Evolutionary conservation across 2,797 vertebrate genomes (phyloP).

Genomic region (Emys orbicularis): DNA sequence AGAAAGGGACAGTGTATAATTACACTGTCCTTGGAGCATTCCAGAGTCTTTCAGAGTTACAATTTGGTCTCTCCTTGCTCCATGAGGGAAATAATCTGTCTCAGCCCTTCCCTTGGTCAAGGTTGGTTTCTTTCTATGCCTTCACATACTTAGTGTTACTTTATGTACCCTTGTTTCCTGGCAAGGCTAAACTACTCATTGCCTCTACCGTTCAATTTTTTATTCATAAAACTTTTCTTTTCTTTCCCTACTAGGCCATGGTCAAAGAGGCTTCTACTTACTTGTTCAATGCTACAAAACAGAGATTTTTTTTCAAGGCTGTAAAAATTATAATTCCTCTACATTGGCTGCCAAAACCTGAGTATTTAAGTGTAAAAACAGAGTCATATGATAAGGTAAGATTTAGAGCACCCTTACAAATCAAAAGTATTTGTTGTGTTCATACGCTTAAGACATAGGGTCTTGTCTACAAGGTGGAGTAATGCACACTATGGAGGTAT

Average conservation of each 20-base stretch:
- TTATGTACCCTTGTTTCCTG: not conserved
- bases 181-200: not conserved
- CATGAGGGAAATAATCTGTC: not conserved
- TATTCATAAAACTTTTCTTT: not conserved
- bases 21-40: not conserved
- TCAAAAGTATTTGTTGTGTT: not conserved
- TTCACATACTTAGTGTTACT: not conserved
- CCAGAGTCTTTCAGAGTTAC: not conserved
- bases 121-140: not conserved
- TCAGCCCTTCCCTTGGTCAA: not conserved
- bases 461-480: not conserved
- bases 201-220: not conserved
- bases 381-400: constrained; percentile 80
- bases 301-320: constrained; percentile 77
- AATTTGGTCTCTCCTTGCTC: not conserved
- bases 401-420: not conserved
- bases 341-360: constrained; percentile 66
- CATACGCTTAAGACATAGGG: not conserved
- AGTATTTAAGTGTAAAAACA: constrained; percentile 70
- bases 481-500: not conserved
- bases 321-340: constrained; percentile 79
- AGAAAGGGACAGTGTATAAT: not conserved
- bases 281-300: constrained; percentile 72
- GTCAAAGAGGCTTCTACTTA: constrained; percentile 76
- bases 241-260: constrained; percentile 46